Conservation (phyloP, 2,113 vertebrate species). For the Sinocyclocheilus rhinocerous region DNA sequence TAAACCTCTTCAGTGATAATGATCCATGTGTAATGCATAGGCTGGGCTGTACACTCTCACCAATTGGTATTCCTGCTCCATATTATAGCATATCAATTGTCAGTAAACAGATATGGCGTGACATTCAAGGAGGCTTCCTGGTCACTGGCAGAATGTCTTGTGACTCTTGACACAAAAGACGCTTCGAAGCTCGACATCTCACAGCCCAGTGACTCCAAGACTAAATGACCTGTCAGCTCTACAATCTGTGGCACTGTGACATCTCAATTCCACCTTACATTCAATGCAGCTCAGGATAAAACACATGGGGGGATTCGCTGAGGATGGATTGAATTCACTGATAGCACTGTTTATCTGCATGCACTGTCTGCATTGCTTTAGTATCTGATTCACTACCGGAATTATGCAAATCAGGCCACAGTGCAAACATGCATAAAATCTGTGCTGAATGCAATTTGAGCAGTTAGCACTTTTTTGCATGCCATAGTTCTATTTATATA, state of each 20-base stretch:
- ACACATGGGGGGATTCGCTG: not conserved
- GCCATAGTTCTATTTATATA: not conserved
- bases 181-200: constrained; percentile 14
- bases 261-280: constrained; percentile 17
- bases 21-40: not conserved
- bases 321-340: not conserved
- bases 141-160: constrained; percentile 3
- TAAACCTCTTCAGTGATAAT: not conserved
- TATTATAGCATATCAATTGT: not conserved
- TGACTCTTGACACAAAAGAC: constrained; percentile 19
- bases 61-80: not conserved
- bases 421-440: not conserved
- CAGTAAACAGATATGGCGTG: constrained; percentile 3
- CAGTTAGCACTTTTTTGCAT: not conserved
- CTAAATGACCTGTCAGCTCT: constrained; percentile 33
- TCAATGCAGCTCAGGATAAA: not conserved
- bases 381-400: not conserved
- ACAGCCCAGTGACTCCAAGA: constrained; percentile 26
- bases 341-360: not conserved
- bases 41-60: not conserved
- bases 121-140: not conserved
- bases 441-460: constrained; percentile 4
- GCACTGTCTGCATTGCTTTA: not conserved
- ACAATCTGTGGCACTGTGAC: not conserved
- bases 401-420: not conserved